phyloP scores from a whole-genome alignment of 1,140 invertebrate genomes.

The Polyergus mexicanus region DNA sequence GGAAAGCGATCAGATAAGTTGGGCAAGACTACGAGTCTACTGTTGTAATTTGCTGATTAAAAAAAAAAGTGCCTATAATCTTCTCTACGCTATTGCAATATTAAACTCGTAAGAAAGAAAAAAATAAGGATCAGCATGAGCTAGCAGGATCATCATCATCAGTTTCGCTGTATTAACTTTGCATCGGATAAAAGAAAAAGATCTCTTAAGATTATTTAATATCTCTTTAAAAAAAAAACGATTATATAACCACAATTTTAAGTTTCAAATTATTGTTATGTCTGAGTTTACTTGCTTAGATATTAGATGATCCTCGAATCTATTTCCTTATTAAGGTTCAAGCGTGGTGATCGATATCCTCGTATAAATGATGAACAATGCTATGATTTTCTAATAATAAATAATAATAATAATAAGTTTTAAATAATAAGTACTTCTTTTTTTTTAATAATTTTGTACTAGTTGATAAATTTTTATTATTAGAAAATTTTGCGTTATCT shows the following conservation, averaged over 20 bases:
- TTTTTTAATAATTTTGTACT: background rate
- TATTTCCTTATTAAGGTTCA: conserved; percentile 25
- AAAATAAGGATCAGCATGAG: conserved; percentile 34
- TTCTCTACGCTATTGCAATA: conserved; percentile 50
- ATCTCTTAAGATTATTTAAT: conserved; percentile 23
- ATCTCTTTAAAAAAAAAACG: conserved; percentile 8
- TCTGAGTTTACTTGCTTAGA: background rate
- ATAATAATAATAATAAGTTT: background rate
- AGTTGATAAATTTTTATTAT: conserved; percentile 18
- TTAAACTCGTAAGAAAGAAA: conserved; percentile 41
- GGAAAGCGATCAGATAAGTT: conserved; percentile 56
- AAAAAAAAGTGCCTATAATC: conserved; percentile 36
- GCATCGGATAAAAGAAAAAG: conserved; percentile 8
- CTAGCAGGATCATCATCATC: conserved; percentile 32
- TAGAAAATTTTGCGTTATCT: background rate
- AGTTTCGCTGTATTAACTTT: conserved; percentile 26
- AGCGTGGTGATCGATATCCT: conserved; percentile 1
- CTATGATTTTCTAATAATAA: conserved; percentile 28
- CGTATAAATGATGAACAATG: background rate
- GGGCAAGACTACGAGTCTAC: conserved; percentile 54
- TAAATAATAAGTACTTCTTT: background rate
- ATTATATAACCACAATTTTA: background rate
- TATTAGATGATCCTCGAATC: conserved; percentile 39
- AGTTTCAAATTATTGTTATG: background rate
- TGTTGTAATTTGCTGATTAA: conserved; percentile 39